Percentiles rank a stretch among this genome's conserved stretches.
Evolutionary conservation across 2,888 invertebrate genomes (phyloP).

Genomic region (Polydrusus cervinus): DNA sequence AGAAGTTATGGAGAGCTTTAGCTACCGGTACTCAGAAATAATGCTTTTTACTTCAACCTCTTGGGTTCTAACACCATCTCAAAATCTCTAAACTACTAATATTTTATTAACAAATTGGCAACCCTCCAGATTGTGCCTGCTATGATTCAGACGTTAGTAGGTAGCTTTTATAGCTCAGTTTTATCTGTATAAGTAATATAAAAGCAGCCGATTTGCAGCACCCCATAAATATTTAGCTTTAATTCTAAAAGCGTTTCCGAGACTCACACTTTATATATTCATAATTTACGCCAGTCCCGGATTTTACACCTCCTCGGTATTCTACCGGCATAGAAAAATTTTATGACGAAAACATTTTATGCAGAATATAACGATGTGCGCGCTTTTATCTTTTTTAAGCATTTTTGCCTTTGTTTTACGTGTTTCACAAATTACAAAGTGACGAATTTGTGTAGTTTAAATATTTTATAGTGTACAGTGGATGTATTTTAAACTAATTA

Average conservation of each 20-base stretch:
- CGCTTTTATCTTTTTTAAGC: constrained; percentile 48
- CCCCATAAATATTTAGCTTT: constrained; percentile 72
- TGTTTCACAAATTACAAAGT: constrained; percentile 38
- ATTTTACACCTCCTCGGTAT: constrained; percentile 51
- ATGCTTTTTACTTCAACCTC: too few species aligned
- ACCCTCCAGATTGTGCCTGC: too few species aligned
- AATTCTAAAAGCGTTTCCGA: constrained; percentile 72
- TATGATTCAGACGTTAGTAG: too few species aligned
- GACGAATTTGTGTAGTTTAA: constrained; percentile 9
- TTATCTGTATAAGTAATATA: constrained; percentile 72
- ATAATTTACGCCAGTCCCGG: constrained; percentile 64
- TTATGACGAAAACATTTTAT: constrained; percentile 49
- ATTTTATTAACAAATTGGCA: too few species aligned
- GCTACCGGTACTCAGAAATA: too few species aligned
- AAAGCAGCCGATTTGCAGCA: constrained; percentile 72
- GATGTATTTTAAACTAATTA: not conserved
- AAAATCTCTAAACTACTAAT: too few species aligned
- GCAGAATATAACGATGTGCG: constrained; percentile 44
- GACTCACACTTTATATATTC: constrained; percentile 70
- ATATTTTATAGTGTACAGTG: not conserved
- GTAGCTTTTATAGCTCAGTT: constrained; percentile 69
- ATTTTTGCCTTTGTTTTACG: constrained; percentile 37
- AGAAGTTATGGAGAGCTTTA: too few species aligned
- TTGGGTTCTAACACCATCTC: too few species aligned
- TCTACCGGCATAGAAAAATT: constrained; percentile 49